These are phyloP conservation scores for Triplophysa siluroides DNA, from an alignment of 2,113 vertebrate genomes.

Conservation along the genomic window DNA sequence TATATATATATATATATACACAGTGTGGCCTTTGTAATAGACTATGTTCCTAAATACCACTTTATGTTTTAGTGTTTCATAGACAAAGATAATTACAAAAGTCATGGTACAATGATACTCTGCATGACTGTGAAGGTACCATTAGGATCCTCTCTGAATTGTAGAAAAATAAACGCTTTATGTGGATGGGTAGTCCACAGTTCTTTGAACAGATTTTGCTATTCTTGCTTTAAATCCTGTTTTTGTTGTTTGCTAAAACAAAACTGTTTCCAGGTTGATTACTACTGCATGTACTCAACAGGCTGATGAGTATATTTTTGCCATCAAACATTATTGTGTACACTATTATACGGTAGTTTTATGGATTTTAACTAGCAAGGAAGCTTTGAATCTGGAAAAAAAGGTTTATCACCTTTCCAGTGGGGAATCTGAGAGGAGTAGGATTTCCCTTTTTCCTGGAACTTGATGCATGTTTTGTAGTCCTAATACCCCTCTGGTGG, in stretches of 20 bases:
- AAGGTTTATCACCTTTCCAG: conserved; percentile 48
- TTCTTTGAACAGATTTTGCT: too few species aligned
- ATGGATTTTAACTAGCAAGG: conserved; percentile 30
- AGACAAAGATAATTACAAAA: conserved; percentile 17
- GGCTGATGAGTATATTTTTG: not conserved
- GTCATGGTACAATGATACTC: not conserved
- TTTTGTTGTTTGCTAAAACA: too few species aligned
- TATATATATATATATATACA: not conserved
- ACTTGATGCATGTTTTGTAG: conserved; percentile 46
- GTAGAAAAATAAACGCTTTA: not conserved
- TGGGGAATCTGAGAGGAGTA: conserved; percentile 49
- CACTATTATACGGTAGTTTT: not conserved
- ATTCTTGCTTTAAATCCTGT: too few species aligned
- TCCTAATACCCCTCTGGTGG: conserved; percentile 51
- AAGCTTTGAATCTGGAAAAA: conserved; percentile 41
- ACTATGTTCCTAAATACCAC: not conserved
- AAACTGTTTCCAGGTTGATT: too few species aligned
- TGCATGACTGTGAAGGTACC: not conserved
- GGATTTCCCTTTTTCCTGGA: conserved; percentile 48
- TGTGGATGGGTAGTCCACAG: not conserved
- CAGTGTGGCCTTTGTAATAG: not conserved
- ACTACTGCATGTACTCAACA: not conserved
- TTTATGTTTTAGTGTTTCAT: not conserved
- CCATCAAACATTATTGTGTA: conserved; percentile 32
- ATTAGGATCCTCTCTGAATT: conserved; percentile 27